These are phyloP conservation scores for Myoxocephalus aenaeus DNA, from an alignment of 2,797 vertebrate genomes.

Conservation along the genomic window DNA sequence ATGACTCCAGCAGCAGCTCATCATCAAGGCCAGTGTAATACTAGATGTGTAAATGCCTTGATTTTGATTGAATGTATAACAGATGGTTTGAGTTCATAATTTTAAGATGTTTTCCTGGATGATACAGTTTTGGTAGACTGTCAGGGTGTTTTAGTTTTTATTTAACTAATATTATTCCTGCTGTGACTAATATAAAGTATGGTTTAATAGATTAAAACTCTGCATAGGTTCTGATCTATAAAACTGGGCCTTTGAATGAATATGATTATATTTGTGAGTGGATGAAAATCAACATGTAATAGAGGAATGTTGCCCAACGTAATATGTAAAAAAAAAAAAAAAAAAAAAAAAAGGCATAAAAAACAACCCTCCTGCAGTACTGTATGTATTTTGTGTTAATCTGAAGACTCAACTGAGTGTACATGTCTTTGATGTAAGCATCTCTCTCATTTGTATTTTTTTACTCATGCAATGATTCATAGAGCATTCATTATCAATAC, in stretches of 20 bases:
- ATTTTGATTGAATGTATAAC: conserved; percentile 79
- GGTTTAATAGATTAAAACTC: conserved; percentile 46
- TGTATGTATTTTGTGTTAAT: conserved; percentile 73
- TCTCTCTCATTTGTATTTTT: conserved; percentile 78
- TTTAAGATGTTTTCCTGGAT: conserved; percentile 53
- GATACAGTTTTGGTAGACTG: conserved; percentile 46
- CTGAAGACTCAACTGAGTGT: conserved; percentile 64
- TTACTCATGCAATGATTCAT: conserved; percentile 76
- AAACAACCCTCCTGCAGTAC: conserved; percentile 61
- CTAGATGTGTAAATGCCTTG: conserved; percentile 67
- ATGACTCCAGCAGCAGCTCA: conserved; percentile 61
- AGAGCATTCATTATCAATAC: conserved; percentile 72
- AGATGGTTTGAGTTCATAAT: conserved; percentile 42
- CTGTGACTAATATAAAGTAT: conserved; percentile 62
- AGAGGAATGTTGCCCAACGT: conserved; percentile 59
- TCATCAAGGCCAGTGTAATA: conserved; percentile 50
- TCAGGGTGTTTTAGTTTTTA: conserved; percentile 39
- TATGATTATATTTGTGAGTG: conserved; percentile 53
- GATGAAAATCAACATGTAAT: conserved; percentile 40
- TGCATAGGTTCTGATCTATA: conserved; percentile 40
- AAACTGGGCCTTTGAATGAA: conserved; percentile 45
- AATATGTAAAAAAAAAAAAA: conserved; percentile 50
- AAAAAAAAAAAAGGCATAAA: conserved; percentile 45
- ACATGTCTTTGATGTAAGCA: conserved; percentile 76
- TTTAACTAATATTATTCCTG: conserved; percentile 56